A percentile compares a stretch with the other conserved stretches of the same genome.
These are phyloP conservation scores for Drosophila elegans DNA, from an alignment of 1,140 invertebrate species.

Conservation along the genomic window DNA sequence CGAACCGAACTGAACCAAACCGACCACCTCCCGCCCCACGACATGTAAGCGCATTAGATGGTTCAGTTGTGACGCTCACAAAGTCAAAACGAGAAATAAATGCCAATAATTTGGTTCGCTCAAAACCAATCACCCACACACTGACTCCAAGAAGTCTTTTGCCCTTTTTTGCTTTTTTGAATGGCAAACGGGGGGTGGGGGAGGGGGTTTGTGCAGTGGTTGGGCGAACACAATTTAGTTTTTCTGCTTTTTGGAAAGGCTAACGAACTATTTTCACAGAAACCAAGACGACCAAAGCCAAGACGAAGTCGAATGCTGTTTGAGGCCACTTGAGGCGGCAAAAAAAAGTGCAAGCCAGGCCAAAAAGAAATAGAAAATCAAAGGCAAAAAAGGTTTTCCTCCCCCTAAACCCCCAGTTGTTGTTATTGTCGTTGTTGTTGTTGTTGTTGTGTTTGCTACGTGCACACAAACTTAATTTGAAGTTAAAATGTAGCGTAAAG, in stretches of 20 bases:
- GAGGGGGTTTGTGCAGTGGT: not conserved
- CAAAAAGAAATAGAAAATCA: conserved; percentile 67
- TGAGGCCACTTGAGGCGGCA: conserved; percentile 42
- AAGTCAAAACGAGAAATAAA: conserved; percentile 81
- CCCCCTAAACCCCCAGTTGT: not conserved
- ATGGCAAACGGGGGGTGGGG: conserved; percentile 10
- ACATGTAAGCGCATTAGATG: conserved; percentile 73
- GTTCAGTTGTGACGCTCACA: conserved; percentile 68
- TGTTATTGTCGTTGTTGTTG: conserved; percentile 32
- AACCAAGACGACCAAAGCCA: conserved; percentile 42
- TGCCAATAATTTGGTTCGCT: conserved; percentile 80
- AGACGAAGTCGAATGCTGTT: conserved; percentile 45
- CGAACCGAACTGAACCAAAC: not conserved
- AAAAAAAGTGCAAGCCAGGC: conserved; percentile 74
- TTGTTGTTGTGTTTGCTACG: conserved; percentile 74
- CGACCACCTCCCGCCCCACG: not conserved
- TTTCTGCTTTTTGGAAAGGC: conserved; percentile 66
- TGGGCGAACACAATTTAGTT: conserved; percentile 68
- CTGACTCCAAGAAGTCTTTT: conserved; percentile 21
- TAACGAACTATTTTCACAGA: conserved; percentile 82
- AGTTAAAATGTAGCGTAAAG: conserved; percentile 77
- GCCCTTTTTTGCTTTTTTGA: conserved; percentile 59
- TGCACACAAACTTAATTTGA: conserved; percentile 82
- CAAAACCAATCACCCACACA: conserved; percentile 79
- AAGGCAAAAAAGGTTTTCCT: conserved; percentile 62